These are phyloP conservation scores for Oasisia sp. DNA, from an alignment of 2,888 invertebrate species.

Conservation along the genomic window DNA sequence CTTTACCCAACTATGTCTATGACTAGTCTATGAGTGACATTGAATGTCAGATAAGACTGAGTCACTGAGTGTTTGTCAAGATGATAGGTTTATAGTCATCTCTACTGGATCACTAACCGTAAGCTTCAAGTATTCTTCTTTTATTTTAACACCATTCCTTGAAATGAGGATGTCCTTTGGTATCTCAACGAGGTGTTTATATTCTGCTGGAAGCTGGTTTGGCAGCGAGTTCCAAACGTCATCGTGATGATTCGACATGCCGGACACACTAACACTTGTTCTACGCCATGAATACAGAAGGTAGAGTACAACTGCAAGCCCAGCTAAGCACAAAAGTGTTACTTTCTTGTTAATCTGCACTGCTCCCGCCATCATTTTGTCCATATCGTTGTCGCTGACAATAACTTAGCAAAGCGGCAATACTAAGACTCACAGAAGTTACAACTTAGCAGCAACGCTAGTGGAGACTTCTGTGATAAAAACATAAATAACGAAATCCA, in stretches of 20 bases:
- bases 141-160: background rate
- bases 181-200: background rate
- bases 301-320: background rate
- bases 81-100: background rate
- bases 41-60: too few species aligned
- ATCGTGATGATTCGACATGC: background rate
- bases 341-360: constrained; percentile 8
- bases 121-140: background rate
- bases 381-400: background rate
- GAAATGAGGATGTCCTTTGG: background rate
- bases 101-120: background rate
- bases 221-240: background rate
- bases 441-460: background rate
- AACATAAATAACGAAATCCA: too few species aligned
- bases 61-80: too few species aligned
- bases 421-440: background rate
- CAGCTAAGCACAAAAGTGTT: background rate
- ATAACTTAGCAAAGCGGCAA: background rate
- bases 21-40: too few species aligned
- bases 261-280: background rate
- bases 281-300: background rate
- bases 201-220: background rate
- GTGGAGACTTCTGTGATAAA: background rate
- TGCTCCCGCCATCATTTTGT: background rate
- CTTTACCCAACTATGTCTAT: too few species aligned